Base-by-base conservation (phyloP, 2,113 vertebrate species). In the Callipepla squamata region DNA sequence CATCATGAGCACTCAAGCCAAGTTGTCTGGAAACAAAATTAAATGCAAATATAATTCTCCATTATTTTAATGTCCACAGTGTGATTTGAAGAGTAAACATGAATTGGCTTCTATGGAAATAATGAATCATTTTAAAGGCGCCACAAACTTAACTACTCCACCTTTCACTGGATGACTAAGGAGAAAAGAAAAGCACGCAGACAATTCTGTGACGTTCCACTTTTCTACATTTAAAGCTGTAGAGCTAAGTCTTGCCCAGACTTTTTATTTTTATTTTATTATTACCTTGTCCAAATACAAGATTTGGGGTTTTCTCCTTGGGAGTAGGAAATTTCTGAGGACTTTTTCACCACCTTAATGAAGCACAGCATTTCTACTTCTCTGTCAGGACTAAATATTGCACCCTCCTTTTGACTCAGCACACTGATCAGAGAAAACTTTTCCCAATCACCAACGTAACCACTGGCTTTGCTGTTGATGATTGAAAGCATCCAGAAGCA, bases 1-100 rank as follows among this genome's bases (percentile, higher is more conserved):
- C 91, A 96, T 96, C 90, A 94, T 88, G 93, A 97, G 94, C 16
- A 28, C 76, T 85, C 84, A 83, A 79, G 96, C 95, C 95, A 97
- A 97, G 92, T 65, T 86, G 93, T 94, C 96, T 97, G 96, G 95
- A 96, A 96, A 96, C 69, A 96, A 97, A 97, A 97, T 97, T 96
- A 96, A 97, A 97, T 96, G 95, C 93, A 96, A 97, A 96, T 92
- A 96, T 80, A 92, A 95, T 94, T 97, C 94, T 85, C 87, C 91
- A 94, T 94, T 95, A 96, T 96, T 93, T 92, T 94, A 95, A 93
- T 94, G 87, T 96, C 92, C 76, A 78, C 79, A 91, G 90, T 94
- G 85, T 3, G 79, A 91, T 95, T 66, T 87, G 84, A 96, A 94
- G 92, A 82, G 93, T 87, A 94, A 96, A 97, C 85, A 95, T 78